These are phyloP conservation scores for Luscinia luscinia DNA, from an alignment of 2,797 vertebrate genomes.

Conservation along the genomic window DNA sequence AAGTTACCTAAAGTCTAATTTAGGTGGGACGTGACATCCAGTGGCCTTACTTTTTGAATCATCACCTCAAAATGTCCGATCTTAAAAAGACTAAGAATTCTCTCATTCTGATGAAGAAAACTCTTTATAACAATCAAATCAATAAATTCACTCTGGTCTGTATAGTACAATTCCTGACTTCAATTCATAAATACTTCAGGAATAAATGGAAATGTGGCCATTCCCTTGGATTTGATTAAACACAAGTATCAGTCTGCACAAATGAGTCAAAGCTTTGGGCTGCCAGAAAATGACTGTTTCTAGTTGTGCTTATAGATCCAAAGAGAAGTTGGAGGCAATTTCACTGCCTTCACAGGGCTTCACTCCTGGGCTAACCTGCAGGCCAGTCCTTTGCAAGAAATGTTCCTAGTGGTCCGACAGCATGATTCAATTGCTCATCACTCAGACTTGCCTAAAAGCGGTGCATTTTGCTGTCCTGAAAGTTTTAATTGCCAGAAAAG, in stretches of 20 bases:
- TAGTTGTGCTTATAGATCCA: not conserved
- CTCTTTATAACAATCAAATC: not conserved
- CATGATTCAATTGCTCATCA: accelerated
- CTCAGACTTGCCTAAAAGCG: not conserved
- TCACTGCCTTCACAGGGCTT: not conserved
- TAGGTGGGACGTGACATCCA: not conserved
- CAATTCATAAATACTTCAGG: not conserved
- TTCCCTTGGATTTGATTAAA: not conserved
- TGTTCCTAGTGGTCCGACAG: not conserved
- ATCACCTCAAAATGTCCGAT: not conserved
- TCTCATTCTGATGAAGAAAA: not conserved
- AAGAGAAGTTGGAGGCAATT: not conserved
- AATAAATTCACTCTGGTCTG: not conserved
- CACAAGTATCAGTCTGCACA: not conserved
- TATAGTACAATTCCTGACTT: not conserved
- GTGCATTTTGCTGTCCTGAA: not conserved
- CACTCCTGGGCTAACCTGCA: not conserved
- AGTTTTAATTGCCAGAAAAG: not conserved
- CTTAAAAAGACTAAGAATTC: not conserved
- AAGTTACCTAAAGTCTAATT: not conserved
- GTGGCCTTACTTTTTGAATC: not conserved
- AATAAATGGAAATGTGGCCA: not conserved
- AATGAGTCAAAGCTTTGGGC: not conserved
- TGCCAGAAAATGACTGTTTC: not conserved
- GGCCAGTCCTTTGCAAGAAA: not conserved